These are phyloP conservation scores for Pogonocichla stellata DNA, from an alignment of 2,113 vertebrate species.

Conservation along the genomic window DNA sequence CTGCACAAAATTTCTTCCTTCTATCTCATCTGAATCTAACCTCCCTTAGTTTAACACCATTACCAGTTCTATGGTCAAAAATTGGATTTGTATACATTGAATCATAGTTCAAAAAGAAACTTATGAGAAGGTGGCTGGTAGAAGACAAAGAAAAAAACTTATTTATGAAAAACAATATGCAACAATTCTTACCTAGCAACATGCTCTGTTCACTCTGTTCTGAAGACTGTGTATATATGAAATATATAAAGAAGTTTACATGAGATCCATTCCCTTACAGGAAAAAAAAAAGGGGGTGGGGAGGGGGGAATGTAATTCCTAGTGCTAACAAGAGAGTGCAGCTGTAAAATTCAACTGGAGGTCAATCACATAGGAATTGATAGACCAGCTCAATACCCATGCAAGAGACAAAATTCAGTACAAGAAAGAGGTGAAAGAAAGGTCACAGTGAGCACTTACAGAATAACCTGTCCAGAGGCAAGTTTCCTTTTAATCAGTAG, in stretches of 20 bases:
- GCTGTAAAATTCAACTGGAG: not conserved
- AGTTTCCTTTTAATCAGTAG: not conserved
- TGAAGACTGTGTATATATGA: not conserved
- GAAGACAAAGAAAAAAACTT: not conserved
- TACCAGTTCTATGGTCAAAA: not conserved
- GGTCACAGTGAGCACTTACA: not conserved
- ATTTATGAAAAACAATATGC: not conserved
- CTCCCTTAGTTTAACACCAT: not conserved
- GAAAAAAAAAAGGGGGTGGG: not conserved
- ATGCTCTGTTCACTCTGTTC: not conserved
- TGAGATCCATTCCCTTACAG: not conserved
- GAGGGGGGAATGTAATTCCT: not conserved
- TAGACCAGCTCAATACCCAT: not conserved
- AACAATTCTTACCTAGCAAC: not conserved
- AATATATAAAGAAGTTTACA: not conserved
- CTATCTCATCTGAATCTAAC: not conserved
- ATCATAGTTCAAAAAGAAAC: not conserved
- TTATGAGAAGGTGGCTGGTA: not conserved
- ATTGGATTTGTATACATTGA: not conserved
- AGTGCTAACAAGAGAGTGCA: not conserved
- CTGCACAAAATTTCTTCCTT: not conserved
- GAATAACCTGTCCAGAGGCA: not conserved
- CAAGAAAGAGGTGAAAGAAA: not conserved
- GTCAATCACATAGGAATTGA: not conserved
- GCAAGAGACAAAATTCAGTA: not conserved